Evolutionary conservation across 2,888 invertebrate species (phyloP).

Genomic region (Chymomyza amoena): DNA sequence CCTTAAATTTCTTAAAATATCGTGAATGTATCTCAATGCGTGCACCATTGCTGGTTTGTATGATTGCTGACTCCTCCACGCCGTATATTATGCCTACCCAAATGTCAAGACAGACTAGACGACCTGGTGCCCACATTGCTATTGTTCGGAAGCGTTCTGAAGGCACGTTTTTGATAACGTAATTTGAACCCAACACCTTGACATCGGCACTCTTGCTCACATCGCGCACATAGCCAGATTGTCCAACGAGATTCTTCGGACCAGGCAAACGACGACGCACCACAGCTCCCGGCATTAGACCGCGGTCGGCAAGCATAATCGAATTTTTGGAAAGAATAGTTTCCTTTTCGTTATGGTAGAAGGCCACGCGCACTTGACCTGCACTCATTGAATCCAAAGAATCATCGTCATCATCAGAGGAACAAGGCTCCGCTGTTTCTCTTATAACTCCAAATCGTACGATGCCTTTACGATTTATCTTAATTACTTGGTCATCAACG

Average conservation of each 20-base stretch:
- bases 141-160: constrained; percentile 88
- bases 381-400: constrained; percentile 84
- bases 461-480: constrained; percentile 91
- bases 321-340: constrained; percentile 82
- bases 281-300: constrained; percentile 95
- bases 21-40: constrained; percentile 80
- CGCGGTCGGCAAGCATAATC: constrained; percentile 91
- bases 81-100: constrained; percentile 89
- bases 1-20: constrained; percentile 85
- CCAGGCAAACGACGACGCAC: constrained; percentile 89
- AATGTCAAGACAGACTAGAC: constrained; percentile 91
- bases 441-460: constrained; percentile 94
- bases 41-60: constrained; percentile 78
- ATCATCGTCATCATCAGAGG: constrained; percentile 88
- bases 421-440: constrained; percentile 90
- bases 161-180: constrained; percentile 89
- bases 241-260: constrained; percentile 85
- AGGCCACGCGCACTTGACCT: constrained; percentile 94
- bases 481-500: constrained; percentile 95
- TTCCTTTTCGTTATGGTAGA: constrained; percentile 91
- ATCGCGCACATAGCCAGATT: constrained; percentile 93
- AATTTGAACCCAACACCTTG: constrained; percentile 92
- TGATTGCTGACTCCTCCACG: constrained; percentile 74
- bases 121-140: constrained; percentile 87
- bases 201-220: constrained; percentile 91